Base-by-base conservation (phyloP, 2,797 vertebrate genomes). In the Tympanoctomys barrerae region DNA sequence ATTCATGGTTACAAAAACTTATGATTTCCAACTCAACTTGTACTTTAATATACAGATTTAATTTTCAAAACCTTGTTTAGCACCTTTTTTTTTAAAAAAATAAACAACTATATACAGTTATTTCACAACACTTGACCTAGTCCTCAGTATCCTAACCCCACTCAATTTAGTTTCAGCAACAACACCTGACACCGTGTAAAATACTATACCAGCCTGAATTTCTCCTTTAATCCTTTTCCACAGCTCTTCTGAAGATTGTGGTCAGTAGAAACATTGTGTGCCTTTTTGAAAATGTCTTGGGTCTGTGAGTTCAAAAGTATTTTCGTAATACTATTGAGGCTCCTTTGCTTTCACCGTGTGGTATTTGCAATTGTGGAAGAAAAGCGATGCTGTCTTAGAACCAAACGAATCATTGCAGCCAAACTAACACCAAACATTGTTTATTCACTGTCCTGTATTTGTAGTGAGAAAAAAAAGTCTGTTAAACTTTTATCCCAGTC, bases 111-210 rank as follows among this genome's bases (percentile, higher is more conserved):
- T 24, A 11, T 12, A 46, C 13, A 64, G 16, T 85, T 89, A 57
- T 66, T 93, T 93, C 31, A 87, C 66, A 84, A 64, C 89, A 68
- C 22, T 59, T 80, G 59, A 7, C 2, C 26, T 22, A 52, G 18
- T 54, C 4, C 12, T 87, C 28, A 28, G 70, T 62, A 62, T 2
- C 12, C 3, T 52, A 52, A 0, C 2, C 5, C 14, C 5, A 82
- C 5, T 39, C 19, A 42, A 68, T 57, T 94, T 96, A 71, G 57
- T 96, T 54, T 68, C 21, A 87, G 52, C 61, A 82, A 22, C 66
- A 84, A 64, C 16, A 24, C 62, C 21, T 83, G 91, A 70, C 83
- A 28, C 14, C 59, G 13, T 87, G n/a, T 28, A 22, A 59, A 75
- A 80, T 9, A 46, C 52, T 54, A 28, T 21, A 75, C n/a, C 14